Evolutionary conservation across 2,797 vertebrate genomes (phyloP).

Genomic region (Diplodus puntazzo): DNA sequence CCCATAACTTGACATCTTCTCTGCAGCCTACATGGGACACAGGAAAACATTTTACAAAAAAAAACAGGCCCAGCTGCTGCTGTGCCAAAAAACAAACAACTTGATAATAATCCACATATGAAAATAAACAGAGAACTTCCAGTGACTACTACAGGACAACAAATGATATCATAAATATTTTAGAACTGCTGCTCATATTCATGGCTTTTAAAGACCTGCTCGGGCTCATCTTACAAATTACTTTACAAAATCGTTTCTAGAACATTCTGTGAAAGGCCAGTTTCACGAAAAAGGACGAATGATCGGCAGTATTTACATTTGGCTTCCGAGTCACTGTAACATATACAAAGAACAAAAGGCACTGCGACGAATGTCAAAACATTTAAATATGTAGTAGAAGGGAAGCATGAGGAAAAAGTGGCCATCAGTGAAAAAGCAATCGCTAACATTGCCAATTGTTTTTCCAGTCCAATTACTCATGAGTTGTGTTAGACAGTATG

Average conservation of each 20-base stretch:
- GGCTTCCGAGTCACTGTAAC: conserved; percentile 65
- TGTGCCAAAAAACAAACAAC: conserved; percentile 36
- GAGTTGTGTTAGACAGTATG: conserved; percentile 24
- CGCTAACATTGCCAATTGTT: background rate
- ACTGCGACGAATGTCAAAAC: conserved; percentile 72
- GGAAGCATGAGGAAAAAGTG: conserved; percentile 7
- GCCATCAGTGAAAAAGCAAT: conserved; percentile 13
- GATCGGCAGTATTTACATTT: conserved; percentile 76
- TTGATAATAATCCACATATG: conserved; percentile 36
- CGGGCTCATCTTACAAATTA: conserved; percentile 74
- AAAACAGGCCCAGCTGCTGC: conserved; percentile 29
- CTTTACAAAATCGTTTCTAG: conserved; percentile 75
- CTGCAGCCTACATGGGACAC: conserved; percentile 16
- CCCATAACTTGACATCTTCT: conserved; percentile 27
- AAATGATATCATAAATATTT: conserved; percentile 80
- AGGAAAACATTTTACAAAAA: background rate
- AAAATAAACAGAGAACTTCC: conserved; percentile 70
- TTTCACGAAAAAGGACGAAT: conserved; percentile 77
- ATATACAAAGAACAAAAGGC: conserved; percentile 78
- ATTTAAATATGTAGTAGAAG: conserved; percentile 53
- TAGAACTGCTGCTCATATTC: conserved; percentile 70
- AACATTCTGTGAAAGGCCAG: conserved; percentile 83
- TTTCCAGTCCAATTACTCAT: conserved; percentile 1
- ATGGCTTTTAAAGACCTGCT: conserved; percentile 82
- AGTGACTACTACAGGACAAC: conserved; percentile 76